A percentile compares a stretch with the other conserved stretches of the same genome.
These are phyloP conservation scores for Pseudorhombus dupliciocellatus DNA, from an alignment of 2,113 vertebrate genomes.

Conservation along the genomic window DNA sequence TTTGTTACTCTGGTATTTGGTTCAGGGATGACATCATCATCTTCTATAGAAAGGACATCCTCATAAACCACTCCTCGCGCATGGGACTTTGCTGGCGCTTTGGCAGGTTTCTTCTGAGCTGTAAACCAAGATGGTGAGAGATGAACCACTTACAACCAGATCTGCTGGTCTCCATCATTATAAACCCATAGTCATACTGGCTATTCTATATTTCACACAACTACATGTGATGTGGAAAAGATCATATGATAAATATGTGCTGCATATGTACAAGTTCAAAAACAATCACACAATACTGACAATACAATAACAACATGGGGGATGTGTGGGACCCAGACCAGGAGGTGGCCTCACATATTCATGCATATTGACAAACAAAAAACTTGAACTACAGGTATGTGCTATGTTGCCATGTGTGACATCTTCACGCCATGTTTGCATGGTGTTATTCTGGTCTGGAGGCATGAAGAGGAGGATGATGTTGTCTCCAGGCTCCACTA, in stretches of 20 bases:
- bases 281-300: background rate
- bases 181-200: too few relatives aligned
- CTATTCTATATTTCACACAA: too few relatives aligned
- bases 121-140: background rate
- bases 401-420: background rate
- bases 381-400: background rate
- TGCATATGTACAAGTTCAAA: background rate
- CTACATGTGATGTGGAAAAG: background rate
- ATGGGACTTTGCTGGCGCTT: slow-evolving; percentile 65
- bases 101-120: slow-evolving; percentile 82
- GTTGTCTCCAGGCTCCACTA: too few relatives aligned
- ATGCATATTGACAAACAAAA: background rate
- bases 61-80: slow-evolving; percentile 80
- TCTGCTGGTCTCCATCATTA: too few relatives aligned
- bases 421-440: background rate
- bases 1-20: slow-evolving; percentile 32
- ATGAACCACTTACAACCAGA: too few relatives aligned
- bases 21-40: slow-evolving; percentile 46
- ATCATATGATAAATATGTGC: background rate
- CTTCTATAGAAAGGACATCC: slow-evolving; percentile 59
- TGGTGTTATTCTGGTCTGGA: background rate
- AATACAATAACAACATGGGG: background rate
- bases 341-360: background rate
- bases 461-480: background rate
- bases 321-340: background rate